A percentile compares a stretch with the other conserved stretches of the same genome.
These are phyloP conservation scores for Thymelicus sylvestris DNA, from an alignment of 2,888 invertebrate genomes.

Conservation along the genomic window DNA sequence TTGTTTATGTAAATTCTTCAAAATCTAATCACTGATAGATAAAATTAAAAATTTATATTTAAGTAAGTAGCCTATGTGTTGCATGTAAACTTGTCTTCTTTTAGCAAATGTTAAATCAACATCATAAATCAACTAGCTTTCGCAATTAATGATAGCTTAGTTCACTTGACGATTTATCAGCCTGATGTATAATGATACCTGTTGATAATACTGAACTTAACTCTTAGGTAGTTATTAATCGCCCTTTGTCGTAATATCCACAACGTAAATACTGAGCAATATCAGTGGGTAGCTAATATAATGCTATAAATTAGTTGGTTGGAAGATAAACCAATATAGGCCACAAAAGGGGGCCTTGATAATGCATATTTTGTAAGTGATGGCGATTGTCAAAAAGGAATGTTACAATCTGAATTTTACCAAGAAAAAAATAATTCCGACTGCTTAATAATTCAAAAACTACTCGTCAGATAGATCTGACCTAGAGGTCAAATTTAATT, in stretches of 20 bases:
- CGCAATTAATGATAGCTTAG: slow-evolving; percentile 33
- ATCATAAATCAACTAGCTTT: slow-evolving; percentile 26
- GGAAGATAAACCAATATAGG: background rate
- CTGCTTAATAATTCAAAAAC: too few species aligned
- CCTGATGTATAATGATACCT: slow-evolving; percentile 29
- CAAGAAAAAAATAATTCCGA: too few species aligned
- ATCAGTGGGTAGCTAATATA: slow-evolving; percentile 5
- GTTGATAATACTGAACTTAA: slow-evolving; percentile 29
- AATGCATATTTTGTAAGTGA: background rate
- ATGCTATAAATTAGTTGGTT: background rate
- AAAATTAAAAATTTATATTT: too few species aligned
- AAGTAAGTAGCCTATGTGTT: too few species aligned
- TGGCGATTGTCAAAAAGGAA: background rate
- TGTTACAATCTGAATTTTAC: too few species aligned
- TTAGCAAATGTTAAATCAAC: slow-evolving; percentile 8
- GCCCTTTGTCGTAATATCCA: slow-evolving; percentile 20
- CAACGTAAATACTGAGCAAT: slow-evolving; percentile 2
- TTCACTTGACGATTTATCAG: slow-evolving; percentile 35
- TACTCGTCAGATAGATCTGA: too few species aligned
- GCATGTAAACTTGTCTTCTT: background rate
- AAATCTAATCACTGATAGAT: too few species aligned
- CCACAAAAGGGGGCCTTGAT: background rate
- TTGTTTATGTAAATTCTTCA: too few species aligned
- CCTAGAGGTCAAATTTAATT: too few species aligned
- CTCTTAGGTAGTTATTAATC: slow-evolving; percentile 29